Percentiles rank a stretch among this genome's conserved stretches.
Evolutionary conservation across 1,140 invertebrate species (phyloP).

Genomic region (Dendroctonus valens): DNA sequence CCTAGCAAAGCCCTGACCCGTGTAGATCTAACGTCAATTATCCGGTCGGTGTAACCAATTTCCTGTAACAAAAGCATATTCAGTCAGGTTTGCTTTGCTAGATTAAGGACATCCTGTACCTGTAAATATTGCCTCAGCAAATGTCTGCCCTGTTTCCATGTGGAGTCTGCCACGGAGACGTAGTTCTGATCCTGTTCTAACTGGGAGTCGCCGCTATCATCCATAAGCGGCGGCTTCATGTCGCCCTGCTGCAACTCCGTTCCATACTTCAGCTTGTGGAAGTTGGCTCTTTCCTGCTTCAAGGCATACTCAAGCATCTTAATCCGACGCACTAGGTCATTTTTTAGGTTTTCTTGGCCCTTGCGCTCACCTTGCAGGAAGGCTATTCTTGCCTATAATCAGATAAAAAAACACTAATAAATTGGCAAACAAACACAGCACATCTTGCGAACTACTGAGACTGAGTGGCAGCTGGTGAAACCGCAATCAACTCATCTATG

Average conservation of each 20-base stretch:
- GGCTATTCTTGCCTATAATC: conserved; percentile 87
- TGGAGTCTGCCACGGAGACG: conserved; percentile 75
- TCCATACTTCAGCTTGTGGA: conserved; percentile 95
- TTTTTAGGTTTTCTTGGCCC: conserved; percentile 98
- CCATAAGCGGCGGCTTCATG: conserved; percentile 77
- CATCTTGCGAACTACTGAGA: neutral
- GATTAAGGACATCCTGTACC: conserved; percentile 49
- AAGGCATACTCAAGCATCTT: conserved; percentile 99
- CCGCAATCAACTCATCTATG: conserved; percentile 17
- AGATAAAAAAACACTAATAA: conserved; percentile 39
- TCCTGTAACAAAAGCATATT: conserved; percentile 56
- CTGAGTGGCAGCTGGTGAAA: conserved; percentile 1
- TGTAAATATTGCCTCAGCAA: conserved; percentile 78
- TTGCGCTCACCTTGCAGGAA: conserved; percentile 98
- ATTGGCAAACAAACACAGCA: too few species aligned
- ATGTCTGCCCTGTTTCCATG: conserved; percentile 92
- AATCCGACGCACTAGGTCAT: conserved; percentile 96
- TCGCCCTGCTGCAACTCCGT: conserved; percentile 86
- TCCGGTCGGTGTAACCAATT: conserved; percentile 99
- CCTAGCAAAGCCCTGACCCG: conserved; percentile 90
- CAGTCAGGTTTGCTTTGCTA: neutral
- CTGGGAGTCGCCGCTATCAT: conserved; percentile 64
- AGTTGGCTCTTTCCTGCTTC: conserved; percentile 97
- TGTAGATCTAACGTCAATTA: conserved; percentile 97
- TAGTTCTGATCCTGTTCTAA: conserved; percentile 70